Percentiles rank a stretch among this genome's conserved stretches.
Conservation (phyloP, 2,113 vertebrate genomes). For the Calypte anna region DNA sequence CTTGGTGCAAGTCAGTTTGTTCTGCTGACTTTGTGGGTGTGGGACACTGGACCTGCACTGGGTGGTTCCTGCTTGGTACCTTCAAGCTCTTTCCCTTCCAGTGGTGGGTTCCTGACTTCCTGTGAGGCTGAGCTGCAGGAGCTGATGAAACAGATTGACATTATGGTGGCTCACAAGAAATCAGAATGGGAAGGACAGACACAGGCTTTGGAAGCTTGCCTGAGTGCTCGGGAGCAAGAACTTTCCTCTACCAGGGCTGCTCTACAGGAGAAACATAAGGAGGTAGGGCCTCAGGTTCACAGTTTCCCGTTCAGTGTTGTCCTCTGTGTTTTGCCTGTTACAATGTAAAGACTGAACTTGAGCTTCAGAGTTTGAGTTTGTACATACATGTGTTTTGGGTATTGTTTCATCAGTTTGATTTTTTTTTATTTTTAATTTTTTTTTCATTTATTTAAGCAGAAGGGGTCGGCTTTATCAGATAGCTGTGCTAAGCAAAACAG, state of each 20-base stretch:
- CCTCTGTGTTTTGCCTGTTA: background rate
- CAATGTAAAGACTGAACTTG: background rate
- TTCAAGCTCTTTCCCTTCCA: background rate
- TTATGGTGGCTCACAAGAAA: constrained; percentile 92
- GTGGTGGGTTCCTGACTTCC: constrained; percentile 73
- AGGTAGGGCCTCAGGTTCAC: constrained; percentile 77
- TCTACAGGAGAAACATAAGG: constrained; percentile 82
- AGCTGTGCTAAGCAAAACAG: background rate
- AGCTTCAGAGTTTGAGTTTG: background rate
- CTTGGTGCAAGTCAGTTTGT: background rate
- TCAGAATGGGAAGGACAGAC: constrained; percentile 88
- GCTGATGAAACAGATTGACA: constrained; percentile 96
- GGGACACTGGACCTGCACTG: fast-evolving
- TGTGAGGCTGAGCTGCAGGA: constrained; percentile 96
- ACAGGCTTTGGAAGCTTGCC: constrained; percentile 77
- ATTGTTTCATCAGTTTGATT: background rate
- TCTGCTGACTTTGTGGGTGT: background rate
- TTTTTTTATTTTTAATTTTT: background rate
- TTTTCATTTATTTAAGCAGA: background rate
- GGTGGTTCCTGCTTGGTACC: background rate
- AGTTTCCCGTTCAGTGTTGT: background rate
- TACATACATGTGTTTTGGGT: background rate
- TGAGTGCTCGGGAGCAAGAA: constrained; percentile 83
- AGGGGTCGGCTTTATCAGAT: background rate
- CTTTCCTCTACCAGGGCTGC: constrained; percentile 77